Evolutionary conservation across 2,888 invertebrate genomes (phyloP).

Genomic region (Callosobruchus maculatus): DNA sequence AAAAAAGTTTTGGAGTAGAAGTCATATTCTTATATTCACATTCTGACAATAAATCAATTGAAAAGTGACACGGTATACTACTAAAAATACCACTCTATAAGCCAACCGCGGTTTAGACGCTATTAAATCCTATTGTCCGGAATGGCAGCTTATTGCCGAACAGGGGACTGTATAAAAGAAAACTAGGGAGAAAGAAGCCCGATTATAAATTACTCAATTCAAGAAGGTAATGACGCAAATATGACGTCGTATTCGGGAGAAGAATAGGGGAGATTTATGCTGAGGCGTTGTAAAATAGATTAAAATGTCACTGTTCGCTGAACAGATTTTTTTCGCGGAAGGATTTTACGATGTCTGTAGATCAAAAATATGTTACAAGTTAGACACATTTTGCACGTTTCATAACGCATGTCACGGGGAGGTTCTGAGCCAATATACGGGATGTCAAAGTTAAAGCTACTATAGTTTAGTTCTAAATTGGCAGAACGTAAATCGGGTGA

Average conservation of each 20-base stretch:
- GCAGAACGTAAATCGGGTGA: no score
- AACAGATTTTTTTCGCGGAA: not conserved
- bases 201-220: slow-evolving; percentile 26
- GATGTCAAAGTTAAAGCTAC: no score
- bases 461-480: no score
- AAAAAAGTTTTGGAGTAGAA: no score
- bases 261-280: not conserved
- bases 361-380: not conserved
- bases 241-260: slow-evolving; percentile 14
- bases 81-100: not conserved
- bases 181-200: not conserved
- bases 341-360: not conserved
- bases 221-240: slow-evolving; percentile 24
- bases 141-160: slow-evolving; percentile 10
- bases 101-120: slow-evolving; percentile 17
- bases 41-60: not conserved
- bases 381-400: not conserved
- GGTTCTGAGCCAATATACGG: no score
- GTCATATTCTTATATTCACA: no score
- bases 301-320: not conserved
- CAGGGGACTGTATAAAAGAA: not conserved
- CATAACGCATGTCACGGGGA: no score
- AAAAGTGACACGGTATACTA: not conserved
- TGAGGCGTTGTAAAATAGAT: not conserved
- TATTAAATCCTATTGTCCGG: slow-evolving; percentile 24